These are phyloP conservation scores for Nycticryphes semicollaris DNA, from an alignment of 2,113 vertebrate species.

Conservation along the genomic window DNA sequence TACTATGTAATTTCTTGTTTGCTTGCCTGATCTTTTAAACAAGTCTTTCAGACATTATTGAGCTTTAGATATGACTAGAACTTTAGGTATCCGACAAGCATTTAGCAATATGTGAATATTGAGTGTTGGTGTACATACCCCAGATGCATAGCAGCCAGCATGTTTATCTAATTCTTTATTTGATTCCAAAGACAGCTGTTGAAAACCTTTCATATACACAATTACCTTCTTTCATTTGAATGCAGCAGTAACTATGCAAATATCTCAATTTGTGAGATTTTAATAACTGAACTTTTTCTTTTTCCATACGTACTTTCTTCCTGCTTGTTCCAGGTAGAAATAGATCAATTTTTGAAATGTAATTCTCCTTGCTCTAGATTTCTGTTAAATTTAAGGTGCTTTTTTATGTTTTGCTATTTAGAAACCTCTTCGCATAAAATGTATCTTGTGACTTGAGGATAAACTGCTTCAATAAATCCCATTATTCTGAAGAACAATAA, in stretches of 20 bases:
- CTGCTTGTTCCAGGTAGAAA: neutral
- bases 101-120: neutral
- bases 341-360: neutral
- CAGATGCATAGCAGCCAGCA: neutral
- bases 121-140: neutral
- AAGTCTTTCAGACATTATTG: neutral
- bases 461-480: slow-evolving; percentile 56
- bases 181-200: slow-evolving; percentile 3
- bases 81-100: slow-evolving; percentile 6
- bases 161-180: slow-evolving; percentile 23
- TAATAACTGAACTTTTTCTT: slow-evolving; percentile 1
- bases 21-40: slow-evolving; percentile 10
- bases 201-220: neutral
- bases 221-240: slow-evolving; percentile 19
- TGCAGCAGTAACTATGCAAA: neutral
- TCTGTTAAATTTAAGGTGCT: neutral
- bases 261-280: neutral
- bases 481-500: slow-evolving; percentile 67
- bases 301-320: neutral
- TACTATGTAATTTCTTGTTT: neutral
- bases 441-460: slow-evolving; percentile 14
- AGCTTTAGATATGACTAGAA: slow-evolving; percentile 4
- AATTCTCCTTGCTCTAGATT: neutral
- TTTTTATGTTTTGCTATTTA: neutral
- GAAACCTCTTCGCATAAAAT: neutral